phyloP scores from a whole-genome alignment of 2,797 vertebrate species.

The Notoglanidium macrostoma region DNA sequence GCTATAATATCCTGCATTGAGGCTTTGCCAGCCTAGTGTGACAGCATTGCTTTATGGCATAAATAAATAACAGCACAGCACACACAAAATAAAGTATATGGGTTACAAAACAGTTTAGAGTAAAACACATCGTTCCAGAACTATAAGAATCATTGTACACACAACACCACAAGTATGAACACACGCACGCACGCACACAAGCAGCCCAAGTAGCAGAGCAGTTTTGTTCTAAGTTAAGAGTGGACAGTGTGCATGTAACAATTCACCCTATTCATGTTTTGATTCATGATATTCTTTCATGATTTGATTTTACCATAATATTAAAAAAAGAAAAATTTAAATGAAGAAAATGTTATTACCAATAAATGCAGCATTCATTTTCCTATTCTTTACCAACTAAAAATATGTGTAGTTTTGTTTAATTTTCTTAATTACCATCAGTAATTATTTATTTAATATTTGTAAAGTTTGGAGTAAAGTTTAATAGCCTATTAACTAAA shows the following conservation, averaged over 20 bases:
- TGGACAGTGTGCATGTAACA: neutral
- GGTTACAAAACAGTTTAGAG: conserved; percentile 42
- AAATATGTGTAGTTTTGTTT: too few species aligned
- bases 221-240: conserved; percentile 25
- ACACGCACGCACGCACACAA: neutral
- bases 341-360: too few species aligned
- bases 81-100: conserved; percentile 36
- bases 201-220: conserved; percentile 1
- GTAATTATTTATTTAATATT: too few species aligned
- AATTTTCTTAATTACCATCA: too few species aligned
- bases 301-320: too few species aligned
- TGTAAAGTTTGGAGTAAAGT: too few species aligned
- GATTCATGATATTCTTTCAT: too few species aligned
- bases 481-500: too few species aligned
- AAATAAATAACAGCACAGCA: conserved; percentile 61
- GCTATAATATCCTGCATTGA: conserved; percentile 76
- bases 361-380: too few species aligned
- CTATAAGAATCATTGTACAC: conserved; percentile 8
- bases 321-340: too few species aligned
- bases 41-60: conserved; percentile 73
- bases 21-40: conserved; percentile 67
- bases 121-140: conserved; percentile 39
- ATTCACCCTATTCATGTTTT: too few species aligned
- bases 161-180: neutral
- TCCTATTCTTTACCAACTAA: too few species aligned